Conservation (phyloP, 2,888 invertebrate genomes). For the Aspidapion aeneum region DNA sequence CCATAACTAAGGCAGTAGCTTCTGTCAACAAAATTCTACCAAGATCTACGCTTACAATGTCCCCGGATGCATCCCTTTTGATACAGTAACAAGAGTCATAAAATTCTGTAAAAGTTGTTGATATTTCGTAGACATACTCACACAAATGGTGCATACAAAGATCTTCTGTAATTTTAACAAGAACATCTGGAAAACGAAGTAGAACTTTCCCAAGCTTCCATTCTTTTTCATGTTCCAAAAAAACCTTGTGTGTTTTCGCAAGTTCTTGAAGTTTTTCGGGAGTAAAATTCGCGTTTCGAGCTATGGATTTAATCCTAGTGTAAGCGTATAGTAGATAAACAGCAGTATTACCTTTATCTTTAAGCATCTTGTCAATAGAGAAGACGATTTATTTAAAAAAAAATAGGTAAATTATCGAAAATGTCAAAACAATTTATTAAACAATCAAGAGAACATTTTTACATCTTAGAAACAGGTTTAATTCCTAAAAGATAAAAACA, state of each 20-base stretch:
- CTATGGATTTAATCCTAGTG: too few relatives aligned
- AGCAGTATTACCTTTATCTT: constrained; percentile 99
- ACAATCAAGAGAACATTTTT: too few relatives aligned
- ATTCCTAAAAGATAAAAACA: constrained; percentile 91
- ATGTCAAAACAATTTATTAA: too few relatives aligned
- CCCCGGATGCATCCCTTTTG: constrained; percentile 83
- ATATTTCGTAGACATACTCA: constrained; percentile 92
- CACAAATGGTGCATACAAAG: constrained; percentile 84
- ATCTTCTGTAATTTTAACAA: constrained; percentile 79
- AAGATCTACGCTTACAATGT: constrained; percentile 77
- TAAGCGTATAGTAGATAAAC: too few relatives aligned
- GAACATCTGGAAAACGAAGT: constrained; percentile 85
- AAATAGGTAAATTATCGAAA: too few relatives aligned
- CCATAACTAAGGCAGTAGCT: constrained; percentile 84
- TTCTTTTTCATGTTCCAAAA: constrained; percentile 85
- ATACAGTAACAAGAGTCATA: constrained; percentile 97
- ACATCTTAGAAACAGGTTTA: constrained; percentile 91
- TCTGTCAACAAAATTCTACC: constrained; percentile 89
- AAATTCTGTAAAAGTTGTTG: constrained; percentile 95
- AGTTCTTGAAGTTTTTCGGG: constrained; percentile 58
- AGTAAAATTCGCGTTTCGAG: constrained; percentile 66
- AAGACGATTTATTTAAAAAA: too few relatives aligned
- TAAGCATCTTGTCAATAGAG: constrained; percentile 98
- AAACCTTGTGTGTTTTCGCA: constrained; percentile 57
- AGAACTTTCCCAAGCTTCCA: too few relatives aligned